Base-by-base conservation (phyloP, 1,140 invertebrate genomes). In the Solen grandis region DNA sequence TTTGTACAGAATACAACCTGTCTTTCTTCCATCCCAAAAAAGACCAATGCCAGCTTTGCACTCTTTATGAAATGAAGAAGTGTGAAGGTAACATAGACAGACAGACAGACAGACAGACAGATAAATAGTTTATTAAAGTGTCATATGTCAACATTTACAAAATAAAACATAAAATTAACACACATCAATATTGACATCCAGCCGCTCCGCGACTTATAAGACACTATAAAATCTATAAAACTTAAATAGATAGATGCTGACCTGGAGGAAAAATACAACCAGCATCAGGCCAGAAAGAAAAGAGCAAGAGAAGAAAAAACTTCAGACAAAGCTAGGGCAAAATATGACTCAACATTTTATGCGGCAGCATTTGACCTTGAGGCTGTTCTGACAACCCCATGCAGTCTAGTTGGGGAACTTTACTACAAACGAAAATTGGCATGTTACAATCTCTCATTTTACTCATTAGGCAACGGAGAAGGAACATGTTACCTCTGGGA, bases 1-100 rank as follows among this genome's bases (percentile, higher is more conserved):
- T 84, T 38, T 75, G 66, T 77, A 69, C 52, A 33, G 72, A 86
- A 22, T 86, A 78, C 55, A 82, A 86, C 63, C 41, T 85, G 27
- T 74, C 60, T n/a, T 85, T 83, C 59, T 38, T 76, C 41, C 68
- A 59, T 62, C 81, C 77, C 0, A 81, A 83, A 19, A 83, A 81
- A 59, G 81, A 85, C 29, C 60, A 72, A 25, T 83, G 84, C 72
- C n/a, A 41, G 1, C 0, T 75, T 5, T 82, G 84, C 41, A 62
- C 4, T 19, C 5, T 27, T 13, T 82, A 84, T 36, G 22, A 82
- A 1, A 19, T 54, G 5, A 14, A 25, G n/a, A 80, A 70, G 14
- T 29, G 35, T 33, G 54, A 59, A 19, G 77, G 55, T 14, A 70
- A 66, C 19, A n/a, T n/a, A n/a, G n/a, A n/a, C n/a, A n/a, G n/a